A percentile compares a stretch with the other conserved stretches of the same genome.
phyloP scores from a whole-genome alignment of 2,113 vertebrate genomes.

The Tricholaema leucomelas region DNA sequence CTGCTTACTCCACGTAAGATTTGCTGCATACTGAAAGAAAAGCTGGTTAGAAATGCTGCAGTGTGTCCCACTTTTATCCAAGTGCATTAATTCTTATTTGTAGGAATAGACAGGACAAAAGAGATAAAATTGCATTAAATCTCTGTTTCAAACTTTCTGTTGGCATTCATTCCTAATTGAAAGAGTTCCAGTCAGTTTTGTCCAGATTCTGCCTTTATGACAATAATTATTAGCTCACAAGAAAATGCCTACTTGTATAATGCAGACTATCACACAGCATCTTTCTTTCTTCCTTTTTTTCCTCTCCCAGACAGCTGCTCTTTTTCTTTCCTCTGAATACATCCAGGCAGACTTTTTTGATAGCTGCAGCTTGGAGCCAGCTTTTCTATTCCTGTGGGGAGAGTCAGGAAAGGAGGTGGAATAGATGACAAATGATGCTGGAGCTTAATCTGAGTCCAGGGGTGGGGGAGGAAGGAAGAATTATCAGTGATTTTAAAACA shows the following conservation, averaged over 20 bases:
- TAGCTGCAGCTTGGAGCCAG: background rate
- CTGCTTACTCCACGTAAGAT: background rate
- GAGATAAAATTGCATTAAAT: constrained; percentile 5
- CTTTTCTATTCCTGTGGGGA: constrained; percentile 27
- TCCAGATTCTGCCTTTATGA: constrained; percentile 31
- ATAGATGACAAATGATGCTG: constrained; percentile 30
- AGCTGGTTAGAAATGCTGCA: background rate
- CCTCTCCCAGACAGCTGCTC: background rate
- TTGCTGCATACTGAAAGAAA: background rate
- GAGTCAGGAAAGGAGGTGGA: constrained; percentile 24
- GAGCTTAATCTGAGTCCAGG: constrained; percentile 1
- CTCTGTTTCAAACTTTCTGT: background rate
- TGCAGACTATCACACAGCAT: background rate
- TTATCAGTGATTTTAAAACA: constrained; percentile 15
- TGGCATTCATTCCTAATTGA: constrained; percentile 35
- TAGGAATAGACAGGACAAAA: background rate
- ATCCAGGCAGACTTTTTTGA: background rate
- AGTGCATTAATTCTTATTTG: constrained; percentile 12
- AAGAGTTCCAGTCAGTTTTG: constrained; percentile 35
- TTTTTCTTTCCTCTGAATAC: constrained; percentile 34
- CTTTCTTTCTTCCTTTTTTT: background rate
- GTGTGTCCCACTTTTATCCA: background rate
- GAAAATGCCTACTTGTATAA: constrained; percentile 33
- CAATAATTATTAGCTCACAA: constrained; percentile 29
- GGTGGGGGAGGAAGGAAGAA: constrained; percentile 22